Evolutionary conservation across 2,888 invertebrate genomes (phyloP).

Genomic region (Hoplodrina blanda): DNA sequence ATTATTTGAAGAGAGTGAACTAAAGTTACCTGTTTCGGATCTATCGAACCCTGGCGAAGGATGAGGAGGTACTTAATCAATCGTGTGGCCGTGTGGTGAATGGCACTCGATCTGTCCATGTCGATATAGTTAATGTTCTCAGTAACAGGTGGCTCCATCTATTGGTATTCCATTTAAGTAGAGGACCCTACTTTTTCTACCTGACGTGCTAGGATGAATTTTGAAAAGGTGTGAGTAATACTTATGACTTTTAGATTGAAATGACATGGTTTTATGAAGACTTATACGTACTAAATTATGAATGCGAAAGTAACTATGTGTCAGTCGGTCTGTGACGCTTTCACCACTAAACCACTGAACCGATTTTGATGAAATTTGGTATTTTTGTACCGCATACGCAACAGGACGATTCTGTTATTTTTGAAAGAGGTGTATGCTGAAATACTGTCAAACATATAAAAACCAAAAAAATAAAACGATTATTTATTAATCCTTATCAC

Average conservation of each 20-base stretch:
- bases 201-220: constrained; percentile 18
- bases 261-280: not conserved
- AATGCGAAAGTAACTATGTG: no score
- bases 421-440: no score
- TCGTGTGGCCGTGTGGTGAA: constrained; percentile 37
- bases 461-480: no score
- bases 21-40: not conserved
- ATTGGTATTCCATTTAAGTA: constrained; percentile 48
- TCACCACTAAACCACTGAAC: no score
- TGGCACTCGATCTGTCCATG: constrained; percentile 56
- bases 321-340: no score
- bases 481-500: no score
- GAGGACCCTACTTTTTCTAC: constrained; percentile 38
- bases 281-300: no score
- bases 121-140: constrained; percentile 54
- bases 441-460: no score
- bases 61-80: constrained; percentile 40
- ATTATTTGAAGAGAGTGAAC: not conserved
- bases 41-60: not conserved
- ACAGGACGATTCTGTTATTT: no score
- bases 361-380: no score
- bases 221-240: not conserved
- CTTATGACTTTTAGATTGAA: not conserved
- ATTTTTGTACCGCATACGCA: no score
- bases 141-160: constrained; percentile 59